Percentiles rank a stretch among this genome's conserved stretches.
These are phyloP conservation scores for Peromyscus aztecus DNA, from an alignment of 2,797 vertebrate species.

Conservation along the genomic window DNA sequence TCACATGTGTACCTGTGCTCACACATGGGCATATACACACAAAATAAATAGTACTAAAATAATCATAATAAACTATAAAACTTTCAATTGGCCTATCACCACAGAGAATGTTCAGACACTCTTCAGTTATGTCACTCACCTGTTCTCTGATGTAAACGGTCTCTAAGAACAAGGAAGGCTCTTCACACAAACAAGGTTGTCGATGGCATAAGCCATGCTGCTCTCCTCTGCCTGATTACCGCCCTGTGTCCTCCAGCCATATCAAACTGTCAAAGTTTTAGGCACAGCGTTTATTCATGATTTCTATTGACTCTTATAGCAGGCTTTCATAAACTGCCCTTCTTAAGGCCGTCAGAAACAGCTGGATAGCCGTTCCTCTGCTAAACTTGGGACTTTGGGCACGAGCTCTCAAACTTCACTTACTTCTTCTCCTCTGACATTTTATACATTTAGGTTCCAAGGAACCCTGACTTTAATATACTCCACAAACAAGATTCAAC, in stretches of 20 bases:
- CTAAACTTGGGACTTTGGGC: not conserved
- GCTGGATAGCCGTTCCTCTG: not conserved
- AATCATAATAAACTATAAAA: not conserved
- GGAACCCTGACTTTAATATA: not conserved
- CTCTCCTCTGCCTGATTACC: not conserved
- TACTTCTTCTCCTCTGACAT: not conserved
- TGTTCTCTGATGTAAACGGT: not conserved
- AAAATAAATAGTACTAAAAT: not conserved
- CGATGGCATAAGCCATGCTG: not conserved
- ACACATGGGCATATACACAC: not conserved
- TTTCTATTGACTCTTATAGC: not conserved
- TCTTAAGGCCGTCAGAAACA: slow-evolving; percentile 24
- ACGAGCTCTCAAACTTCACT: not conserved
- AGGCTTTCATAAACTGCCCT: not conserved
- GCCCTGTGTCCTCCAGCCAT: not conserved
- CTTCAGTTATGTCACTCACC: not conserved
- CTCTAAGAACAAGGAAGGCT: not conserved
- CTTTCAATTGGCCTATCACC: not conserved
- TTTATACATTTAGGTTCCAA: slow-evolving; percentile 11
- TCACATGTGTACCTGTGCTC: not conserved
- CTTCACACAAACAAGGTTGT: not conserved
- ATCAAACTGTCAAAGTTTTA: not conserved
- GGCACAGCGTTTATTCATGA: not conserved
- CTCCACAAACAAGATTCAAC: slow-evolving; percentile 56
- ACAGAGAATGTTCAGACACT: not conserved